Percentiles rank a stretch among this genome's conserved stretches.
Evolutionary conservation across 2,797 vertebrate genomes (phyloP).

Genomic region (Cynopterus sphinx): DNA sequence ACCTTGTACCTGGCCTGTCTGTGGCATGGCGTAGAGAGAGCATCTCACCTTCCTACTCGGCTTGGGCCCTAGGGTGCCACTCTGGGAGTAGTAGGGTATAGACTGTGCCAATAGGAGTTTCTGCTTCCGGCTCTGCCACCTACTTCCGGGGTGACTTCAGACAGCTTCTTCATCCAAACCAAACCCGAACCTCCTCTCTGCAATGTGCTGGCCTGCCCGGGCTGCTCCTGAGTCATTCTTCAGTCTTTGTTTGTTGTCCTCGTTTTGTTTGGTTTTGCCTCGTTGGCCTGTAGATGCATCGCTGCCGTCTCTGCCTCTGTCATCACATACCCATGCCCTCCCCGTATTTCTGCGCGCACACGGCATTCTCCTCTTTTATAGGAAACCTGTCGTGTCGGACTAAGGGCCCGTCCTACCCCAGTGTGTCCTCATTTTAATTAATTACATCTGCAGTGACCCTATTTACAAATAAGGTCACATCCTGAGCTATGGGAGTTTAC

Average conservation of each 20-base stretch:
- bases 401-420: background rate
- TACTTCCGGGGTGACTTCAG: background rate
- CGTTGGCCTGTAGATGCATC: background rate
- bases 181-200: background rate
- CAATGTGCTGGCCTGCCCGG: background rate
- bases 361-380: background rate
- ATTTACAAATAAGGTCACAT: background rate
- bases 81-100: fast-evolving
- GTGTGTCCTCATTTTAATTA: background rate
- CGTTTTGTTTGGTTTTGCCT: background rate
- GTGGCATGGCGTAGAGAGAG: background rate
- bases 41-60: background rate
- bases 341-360: background rate
- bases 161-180: background rate
- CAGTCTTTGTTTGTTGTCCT: no score
- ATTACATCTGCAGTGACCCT: background rate
- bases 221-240: background rate
- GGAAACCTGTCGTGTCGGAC: background rate
- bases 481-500: background rate
- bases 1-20: fast-evolving
- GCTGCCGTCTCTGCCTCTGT: background rate
- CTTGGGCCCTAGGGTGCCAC: fast-evolving
- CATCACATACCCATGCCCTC: background rate
- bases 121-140: background rate
- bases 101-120: background rate